Evolutionary conservation across 2,888 invertebrate genomes (phyloP).

Genomic region (Hemithea aestivaria): DNA sequence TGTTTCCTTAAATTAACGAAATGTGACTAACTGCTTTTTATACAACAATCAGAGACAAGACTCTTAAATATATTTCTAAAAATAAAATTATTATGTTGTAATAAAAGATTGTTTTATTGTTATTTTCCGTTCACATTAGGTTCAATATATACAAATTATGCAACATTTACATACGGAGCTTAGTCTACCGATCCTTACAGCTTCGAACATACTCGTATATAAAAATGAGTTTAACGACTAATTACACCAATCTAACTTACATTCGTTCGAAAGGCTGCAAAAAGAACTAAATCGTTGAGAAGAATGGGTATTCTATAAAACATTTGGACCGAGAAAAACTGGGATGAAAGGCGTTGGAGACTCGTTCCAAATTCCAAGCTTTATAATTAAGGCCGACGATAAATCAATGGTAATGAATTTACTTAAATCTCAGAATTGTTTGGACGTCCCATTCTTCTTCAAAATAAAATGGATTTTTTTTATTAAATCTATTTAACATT

Average conservation of each 20-base stretch:
- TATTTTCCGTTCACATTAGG: slow-evolving; percentile 68
- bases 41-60: slow-evolving; percentile 70
- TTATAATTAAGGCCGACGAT: slow-evolving; percentile 8
- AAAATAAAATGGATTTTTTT: slow-evolving; percentile 14
- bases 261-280: slow-evolving; percentile 6
- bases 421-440: slow-evolving; percentile 7
- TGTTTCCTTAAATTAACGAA: slow-evolving; percentile 41
- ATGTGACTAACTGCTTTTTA: slow-evolving; percentile 52
- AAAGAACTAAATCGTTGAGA: slow-evolving; percentile 7
- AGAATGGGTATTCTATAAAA: slow-evolving; percentile 14
- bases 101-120: slow-evolving; percentile 73
- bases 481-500: slow-evolving; percentile 27
- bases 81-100: slow-evolving; percentile 73
- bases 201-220: slow-evolving; percentile 34
- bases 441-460: slow-evolving; percentile 16
- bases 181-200: slow-evolving; percentile 12
- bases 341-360: slow-evolving; percentile 1
- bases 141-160: slow-evolving; percentile 78
- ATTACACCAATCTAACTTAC: slow-evolving; percentile 14
- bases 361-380: slow-evolving; percentile 1
- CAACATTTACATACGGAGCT: slow-evolving; percentile 67
- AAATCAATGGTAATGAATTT: slow-evolving; percentile 11
- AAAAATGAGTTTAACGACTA: slow-evolving; percentile 52
- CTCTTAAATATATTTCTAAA: slow-evolving; percentile 40
- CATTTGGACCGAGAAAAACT: neutral